Percentiles rank a stretch among this genome's conserved stretches.
phyloP scores from a whole-genome alignment of 2,113 vertebrate genomes.

The Cebus imitator region DNA sequence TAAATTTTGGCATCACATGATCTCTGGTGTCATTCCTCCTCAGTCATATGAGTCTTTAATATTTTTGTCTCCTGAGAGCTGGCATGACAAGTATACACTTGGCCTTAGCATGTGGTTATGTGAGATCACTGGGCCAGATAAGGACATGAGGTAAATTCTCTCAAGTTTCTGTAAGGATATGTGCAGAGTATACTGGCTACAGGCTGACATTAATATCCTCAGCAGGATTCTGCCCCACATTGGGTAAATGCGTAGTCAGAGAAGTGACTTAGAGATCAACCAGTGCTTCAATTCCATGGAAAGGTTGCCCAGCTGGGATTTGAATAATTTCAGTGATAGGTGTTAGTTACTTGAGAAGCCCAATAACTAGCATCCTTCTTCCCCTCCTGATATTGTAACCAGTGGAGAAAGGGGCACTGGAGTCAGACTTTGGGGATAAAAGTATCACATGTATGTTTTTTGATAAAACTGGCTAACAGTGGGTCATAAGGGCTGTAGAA shows the following conservation, averaged over 20 bases:
- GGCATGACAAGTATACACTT: conserved; percentile 58
- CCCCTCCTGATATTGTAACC: not conserved
- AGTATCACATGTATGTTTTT: not conserved
- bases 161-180: conserved; percentile 54
- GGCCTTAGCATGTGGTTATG: conserved; percentile 49
- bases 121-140: conserved; percentile 38
- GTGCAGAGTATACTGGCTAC: not conserved
- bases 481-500: not conserved
- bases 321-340: not conserved
- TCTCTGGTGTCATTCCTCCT: conserved; percentile 1
- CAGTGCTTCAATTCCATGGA: not conserved
- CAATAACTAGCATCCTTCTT: not conserved
- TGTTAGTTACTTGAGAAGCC: not conserved
- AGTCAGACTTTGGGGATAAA: not conserved
- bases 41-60: conserved; percentile 61
- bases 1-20: conserved; percentile 16
- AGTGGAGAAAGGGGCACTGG: not conserved
- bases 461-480: not conserved
- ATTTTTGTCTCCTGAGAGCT: conserved; percentile 54
- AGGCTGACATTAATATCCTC: not conserved
- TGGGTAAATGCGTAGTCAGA: not conserved
- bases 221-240: not conserved
- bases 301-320: not conserved
- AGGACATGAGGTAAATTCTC: conserved; percentile 26
- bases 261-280: not conserved